Evolutionary conservation across 2,888 invertebrate species (phyloP), one percentile per base, ranked within the genome.

Genomic region (Limnephilus marmoratus): DNA sequence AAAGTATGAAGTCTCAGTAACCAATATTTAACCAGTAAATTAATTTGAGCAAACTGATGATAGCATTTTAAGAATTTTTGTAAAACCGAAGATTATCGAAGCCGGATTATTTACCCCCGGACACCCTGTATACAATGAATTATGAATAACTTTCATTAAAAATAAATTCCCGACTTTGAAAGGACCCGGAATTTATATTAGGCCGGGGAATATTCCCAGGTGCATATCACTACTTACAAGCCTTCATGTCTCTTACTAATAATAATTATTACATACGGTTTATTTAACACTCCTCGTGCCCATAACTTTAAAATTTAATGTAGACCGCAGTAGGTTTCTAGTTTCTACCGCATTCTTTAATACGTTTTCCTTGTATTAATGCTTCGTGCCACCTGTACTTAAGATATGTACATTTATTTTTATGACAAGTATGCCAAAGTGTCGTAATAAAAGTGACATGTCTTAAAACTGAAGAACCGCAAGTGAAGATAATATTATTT

Each of bases 311-410:
- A 68, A 24, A 68, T 68, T 68, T 68, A 15, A n/a, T 68, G 68
- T 68, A 68, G 24, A 68, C 68, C 68, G 24, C 68, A n/a, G 68
- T 11, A 68, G n/a, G 9, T 68, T 68, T 68, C 68, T 68, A 68
- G 68, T 68, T 68, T 68, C 68, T 9, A 24, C 24, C 68, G 68
- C 68, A 68, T 68, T 68, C n/a, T 68, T n/a, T 68, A 15, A 53
- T n/a, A 24, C 24, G 18, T 68, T 68, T 68, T 68, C 68, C 68
- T 53, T 24, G 68, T 5, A 24, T 68, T 24, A 68, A 24, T n/a
- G 68, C 68, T 68, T 68, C 68, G 68, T n/a, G 68, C 68, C 68
- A 68, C 68, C 68, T 68, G 68, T 68, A 68, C 68, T 68, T 68
- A 68, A 68, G 24, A 68, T 68, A 24, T 53, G 68, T 68, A 68